Percentiles rank a stretch among this genome's conserved stretches.
These are phyloP conservation scores for Bathynomus jamesi DNA, from an alignment of 1,140 invertebrate genomes.

Conservation along the genomic window DNA sequence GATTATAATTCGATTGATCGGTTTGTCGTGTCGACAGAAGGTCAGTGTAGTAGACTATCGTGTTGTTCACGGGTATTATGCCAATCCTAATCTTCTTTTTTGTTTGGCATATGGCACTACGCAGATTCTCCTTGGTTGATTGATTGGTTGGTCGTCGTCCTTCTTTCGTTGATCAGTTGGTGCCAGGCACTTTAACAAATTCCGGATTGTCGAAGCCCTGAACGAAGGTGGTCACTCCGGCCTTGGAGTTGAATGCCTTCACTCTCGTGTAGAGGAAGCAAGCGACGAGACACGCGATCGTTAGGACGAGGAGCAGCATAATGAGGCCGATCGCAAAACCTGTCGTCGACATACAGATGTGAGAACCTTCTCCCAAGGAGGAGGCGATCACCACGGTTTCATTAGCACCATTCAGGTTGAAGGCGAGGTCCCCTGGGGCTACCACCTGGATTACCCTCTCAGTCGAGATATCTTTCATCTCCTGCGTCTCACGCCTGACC, in stretches of 20 bases:
- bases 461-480: slow-evolving; percentile 89
- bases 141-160: too few species aligned
- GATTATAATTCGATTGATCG: too few species aligned
- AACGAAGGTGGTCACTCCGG: slow-evolving; percentile 49
- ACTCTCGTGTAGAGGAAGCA: slow-evolving; percentile 84
- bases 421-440: slow-evolving; percentile 86
- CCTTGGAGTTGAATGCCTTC: slow-evolving; percentile 72
- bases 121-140: too few species aligned
- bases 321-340: slow-evolving; percentile 84
- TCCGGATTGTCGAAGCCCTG: slow-evolving; percentile 57
- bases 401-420: slow-evolving; percentile 68
- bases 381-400: slow-evolving; percentile 71
- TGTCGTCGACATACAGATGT: slow-evolving; percentile 83
- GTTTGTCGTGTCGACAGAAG: too few species aligned
- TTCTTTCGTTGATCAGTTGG: slow-evolving; percentile 19
- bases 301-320: slow-evolving; percentile 76
- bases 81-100: too few species aligned
- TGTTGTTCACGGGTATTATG: too few species aligned
- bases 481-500: slow-evolving; percentile 61
- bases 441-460: slow-evolving; percentile 85
- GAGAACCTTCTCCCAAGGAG: slow-evolving; percentile 43
- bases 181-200: slow-evolving; percentile 52
- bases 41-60: too few species aligned
- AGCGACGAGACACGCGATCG: slow-evolving; percentile 82
- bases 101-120: too few species aligned